A percentile compares a stretch with the other conserved stretches of the same genome.
Conservation (phyloP, 2,113 vertebrate species). For the Xenopus borealis region DNA sequence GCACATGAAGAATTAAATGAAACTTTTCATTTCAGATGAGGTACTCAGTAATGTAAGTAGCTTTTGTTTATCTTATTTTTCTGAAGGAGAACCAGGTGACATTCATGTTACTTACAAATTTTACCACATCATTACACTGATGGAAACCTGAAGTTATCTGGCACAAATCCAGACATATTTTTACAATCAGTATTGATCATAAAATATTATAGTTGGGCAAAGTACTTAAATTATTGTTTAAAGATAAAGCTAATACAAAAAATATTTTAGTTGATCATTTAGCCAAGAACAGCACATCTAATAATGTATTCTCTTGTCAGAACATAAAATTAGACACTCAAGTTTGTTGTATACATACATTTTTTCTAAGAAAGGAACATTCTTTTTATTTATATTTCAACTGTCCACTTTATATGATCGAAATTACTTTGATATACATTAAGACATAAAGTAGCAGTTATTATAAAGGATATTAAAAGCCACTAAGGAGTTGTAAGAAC, state of each 20-base stretch:
- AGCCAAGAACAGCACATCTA: neutral
- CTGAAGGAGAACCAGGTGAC: slow-evolving; percentile 9
- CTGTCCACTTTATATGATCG: too few species aligned
- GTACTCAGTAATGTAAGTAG: too few species aligned
- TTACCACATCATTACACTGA: slow-evolving; percentile 10
- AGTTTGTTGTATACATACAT: too few species aligned
- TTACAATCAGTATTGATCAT: slow-evolving; percentile 6
- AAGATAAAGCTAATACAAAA: neutral
- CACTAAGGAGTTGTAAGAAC: too few species aligned
- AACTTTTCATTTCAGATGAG: too few species aligned
- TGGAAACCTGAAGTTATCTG: slow-evolving; percentile 8
- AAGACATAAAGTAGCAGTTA: too few species aligned
- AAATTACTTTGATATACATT: too few species aligned
- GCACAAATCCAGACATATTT: slow-evolving; percentile 9
- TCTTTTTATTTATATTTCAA: too few species aligned
- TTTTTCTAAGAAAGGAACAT: too few species aligned
- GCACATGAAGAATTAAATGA: too few species aligned
- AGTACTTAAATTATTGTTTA: neutral
- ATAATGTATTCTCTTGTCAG: neutral
- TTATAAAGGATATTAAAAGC: too few species aligned
- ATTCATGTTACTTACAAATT: slow-evolving; percentile 5
- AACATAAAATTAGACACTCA: too few species aligned
- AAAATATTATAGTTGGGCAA: neutral
- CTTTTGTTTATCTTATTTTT: neutral
- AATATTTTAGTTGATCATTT: neutral